Evolutionary conservation across 1,140 invertebrate species (phyloP), one percentile per base, ranked within the genome.

Genomic region (Neocloeon triangulifer): DNA sequence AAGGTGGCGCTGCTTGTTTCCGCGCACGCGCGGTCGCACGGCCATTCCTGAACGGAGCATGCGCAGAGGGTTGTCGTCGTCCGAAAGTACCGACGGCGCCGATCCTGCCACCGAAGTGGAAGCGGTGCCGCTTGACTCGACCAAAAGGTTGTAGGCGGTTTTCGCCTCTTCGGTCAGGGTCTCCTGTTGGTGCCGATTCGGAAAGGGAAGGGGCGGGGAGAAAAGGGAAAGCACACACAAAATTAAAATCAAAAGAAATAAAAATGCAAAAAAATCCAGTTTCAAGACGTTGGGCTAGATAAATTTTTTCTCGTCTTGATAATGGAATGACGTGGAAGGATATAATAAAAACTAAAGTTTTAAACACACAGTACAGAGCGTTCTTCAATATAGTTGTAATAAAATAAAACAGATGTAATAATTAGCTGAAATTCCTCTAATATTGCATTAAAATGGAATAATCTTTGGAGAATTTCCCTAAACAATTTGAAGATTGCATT

Each of bases 71-170:
- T 80, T 81, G 13, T 55, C 52, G 33, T 65, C 61, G 9, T 48
- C 55, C 1, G 35, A 19, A 9, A 23, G 19, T 9, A 28, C 36
- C 14, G 19, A 35, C 12, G 35, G 22, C 6, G 33, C 18, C 2
- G 27, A 3, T 1, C 17, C 29, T 2, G 26, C 36, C 10, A 43
- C 6, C 7, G 8, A 7, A 13, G 13, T 28, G 27, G 10, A 7
- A n/a, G 7, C 15, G 19, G 12, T 12, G n/a, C 43, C 42, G 4
- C 67, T 67, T 28, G 67, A 72, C 41, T 89, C 84, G 22, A 95
- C 81, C 19, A 95, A 56, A 41, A 74, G 75, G 46, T 82, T 79
- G 58, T 94, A 95, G 0, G 84, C 88, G 46, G 81, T 72, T 45
- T 85, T 82, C 19, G 82, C 71, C 44, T 80, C 74, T 39, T 73